A percentile compares a stretch with the other conserved stretches of the same genome.
Conservation (phyloP, 2,888 invertebrate genomes). For the Disparrhopalites patrizii region DNA sequence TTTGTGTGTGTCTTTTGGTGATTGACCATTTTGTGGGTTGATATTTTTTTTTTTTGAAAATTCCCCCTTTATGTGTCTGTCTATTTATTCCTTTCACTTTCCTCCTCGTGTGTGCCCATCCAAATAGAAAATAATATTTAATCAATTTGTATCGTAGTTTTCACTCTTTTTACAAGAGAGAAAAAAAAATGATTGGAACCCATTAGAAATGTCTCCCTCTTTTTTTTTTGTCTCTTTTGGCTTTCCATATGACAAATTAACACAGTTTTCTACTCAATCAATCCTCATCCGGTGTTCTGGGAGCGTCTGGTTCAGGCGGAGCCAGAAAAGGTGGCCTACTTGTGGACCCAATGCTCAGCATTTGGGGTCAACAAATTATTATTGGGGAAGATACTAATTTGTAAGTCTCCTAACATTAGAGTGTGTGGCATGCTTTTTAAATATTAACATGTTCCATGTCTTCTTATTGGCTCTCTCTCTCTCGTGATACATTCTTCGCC, state of each 20-base stretch:
- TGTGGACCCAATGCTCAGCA: slow-evolving; percentile 96
- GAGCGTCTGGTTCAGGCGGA: slow-evolving; percentile 40
- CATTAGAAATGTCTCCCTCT: slow-evolving; percentile 28
- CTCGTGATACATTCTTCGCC: no score
- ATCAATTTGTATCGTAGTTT: no score
- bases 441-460: no score
- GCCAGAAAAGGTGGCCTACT: slow-evolving; percentile 79
- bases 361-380: slow-evolving; percentile 97
- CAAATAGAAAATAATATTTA: no score
- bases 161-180: slow-evolving; percentile 14
- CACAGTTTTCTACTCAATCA: slow-evolving; percentile 31
- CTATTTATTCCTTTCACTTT: background rate
- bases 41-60: no score
- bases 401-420: slow-evolving; percentile 65
- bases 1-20: background rate
- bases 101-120: background rate
- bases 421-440: slow-evolving; percentile 26
- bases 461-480: no score
- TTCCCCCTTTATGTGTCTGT: no score
- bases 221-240: no score
- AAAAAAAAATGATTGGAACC: slow-evolving; percentile 6
- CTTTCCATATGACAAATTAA: slow-evolving; percentile 24
- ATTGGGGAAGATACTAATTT: slow-evolving; percentile 95
- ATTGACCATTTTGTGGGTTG: no score
- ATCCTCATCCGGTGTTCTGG: slow-evolving; percentile 25